Evolutionary conservation across 2,113 vertebrate genomes (phyloP).

Genomic region (Oxyura jamaicensis): DNA sequence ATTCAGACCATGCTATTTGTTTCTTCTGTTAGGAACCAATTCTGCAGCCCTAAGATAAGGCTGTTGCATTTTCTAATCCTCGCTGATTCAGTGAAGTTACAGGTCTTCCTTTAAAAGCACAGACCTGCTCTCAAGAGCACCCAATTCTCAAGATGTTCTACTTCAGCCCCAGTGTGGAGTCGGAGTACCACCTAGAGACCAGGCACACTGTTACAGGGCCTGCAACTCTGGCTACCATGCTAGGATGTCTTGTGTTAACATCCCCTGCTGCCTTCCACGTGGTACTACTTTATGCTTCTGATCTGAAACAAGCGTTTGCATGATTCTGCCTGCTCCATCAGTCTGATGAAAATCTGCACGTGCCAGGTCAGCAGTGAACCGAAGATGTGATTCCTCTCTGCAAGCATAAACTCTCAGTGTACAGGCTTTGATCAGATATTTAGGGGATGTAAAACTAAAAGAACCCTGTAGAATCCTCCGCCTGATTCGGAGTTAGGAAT

Average conservation of each 20-base stretch:
- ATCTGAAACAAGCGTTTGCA: background rate
- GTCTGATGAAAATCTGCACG: background rate
- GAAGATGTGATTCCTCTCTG: background rate
- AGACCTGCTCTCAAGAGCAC: background rate
- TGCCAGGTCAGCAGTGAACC: background rate
- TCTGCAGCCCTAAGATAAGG: background rate
- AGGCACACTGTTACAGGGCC: background rate
- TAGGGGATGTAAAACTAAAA: background rate
- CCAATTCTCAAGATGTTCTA: background rate
- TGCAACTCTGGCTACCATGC: background rate
- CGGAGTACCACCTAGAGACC: background rate
- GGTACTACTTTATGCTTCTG: background rate
- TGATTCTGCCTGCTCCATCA: background rate
- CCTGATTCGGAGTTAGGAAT: background rate
- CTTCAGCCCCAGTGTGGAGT: accelerated
- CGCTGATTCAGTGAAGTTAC: background rate
- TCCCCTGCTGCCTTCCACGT: background rate
- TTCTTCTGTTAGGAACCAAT: background rate
- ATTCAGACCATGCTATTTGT: background rate
- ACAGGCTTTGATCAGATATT: background rate
- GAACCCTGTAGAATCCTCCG: background rate
- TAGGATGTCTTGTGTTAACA: background rate
- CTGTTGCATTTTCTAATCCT: background rate
- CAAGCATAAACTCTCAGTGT: background rate
- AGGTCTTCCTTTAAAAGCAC: background rate